Percentiles rank a stretch among this genome's conserved stretches.
Conservation (phyloP, 2,797 vertebrate genomes). For the Aeoliscus strigatus region DNA sequence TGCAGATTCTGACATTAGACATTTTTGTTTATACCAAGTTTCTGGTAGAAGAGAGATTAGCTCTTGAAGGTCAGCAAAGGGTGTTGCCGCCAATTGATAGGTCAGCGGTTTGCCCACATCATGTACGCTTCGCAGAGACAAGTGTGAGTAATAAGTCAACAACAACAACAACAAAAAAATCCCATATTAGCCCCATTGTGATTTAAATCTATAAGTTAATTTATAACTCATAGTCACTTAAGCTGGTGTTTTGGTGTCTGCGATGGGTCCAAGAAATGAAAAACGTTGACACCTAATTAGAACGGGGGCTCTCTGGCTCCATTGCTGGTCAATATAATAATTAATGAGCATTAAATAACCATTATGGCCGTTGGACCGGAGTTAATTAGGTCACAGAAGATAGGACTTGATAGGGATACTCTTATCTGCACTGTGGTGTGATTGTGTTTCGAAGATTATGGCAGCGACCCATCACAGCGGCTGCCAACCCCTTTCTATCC, state of each 20-base stretch:
- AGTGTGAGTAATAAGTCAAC: too few species aligned
- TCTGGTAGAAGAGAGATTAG: neutral
- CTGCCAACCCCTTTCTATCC: slow-evolving; percentile 30
- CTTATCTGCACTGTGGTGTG: neutral
- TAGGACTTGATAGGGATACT: slow-evolving; percentile 2
- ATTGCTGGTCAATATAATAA: slow-evolving; percentile 8
- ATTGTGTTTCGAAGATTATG: too few species aligned
- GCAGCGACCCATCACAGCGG: too few species aligned
- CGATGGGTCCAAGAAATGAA: too few species aligned
- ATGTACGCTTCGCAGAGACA: too few species aligned
- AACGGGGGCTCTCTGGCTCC: too few species aligned
- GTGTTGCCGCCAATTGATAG: neutral
- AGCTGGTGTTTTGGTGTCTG: too few species aligned
- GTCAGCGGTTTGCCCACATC: neutral
- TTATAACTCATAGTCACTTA: too few species aligned
- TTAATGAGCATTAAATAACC: slow-evolving; percentile 9
- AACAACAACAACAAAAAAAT: too few species aligned
- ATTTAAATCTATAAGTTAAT: too few species aligned
- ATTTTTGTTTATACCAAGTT: slow-evolving; percentile 19
- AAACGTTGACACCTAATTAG: too few species aligned
- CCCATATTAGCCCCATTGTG: too few species aligned
- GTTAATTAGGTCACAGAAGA: slow-evolving; percentile 6
- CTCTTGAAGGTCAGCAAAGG: neutral
- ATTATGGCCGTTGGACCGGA: slow-evolving; percentile 1
- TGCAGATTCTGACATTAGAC: slow-evolving; percentile 33